Conservation (phyloP, 1,140 invertebrate genomes). For the Adoxophyes honmai region DNA sequence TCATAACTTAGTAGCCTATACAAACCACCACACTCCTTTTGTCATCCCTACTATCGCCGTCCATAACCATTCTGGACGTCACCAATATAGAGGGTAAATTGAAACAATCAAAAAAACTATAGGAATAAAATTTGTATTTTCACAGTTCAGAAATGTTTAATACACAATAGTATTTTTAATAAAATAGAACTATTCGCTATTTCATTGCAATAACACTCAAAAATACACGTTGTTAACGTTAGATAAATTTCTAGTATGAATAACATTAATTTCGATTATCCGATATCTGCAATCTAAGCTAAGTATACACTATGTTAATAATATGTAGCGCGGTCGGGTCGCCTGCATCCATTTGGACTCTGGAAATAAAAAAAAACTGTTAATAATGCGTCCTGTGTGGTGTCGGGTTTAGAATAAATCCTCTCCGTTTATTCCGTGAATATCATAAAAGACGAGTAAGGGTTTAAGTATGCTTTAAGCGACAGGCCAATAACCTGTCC, state of each 20-base stretch:
- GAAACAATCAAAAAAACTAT: constrained; percentile 55
- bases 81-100: constrained; percentile 21
- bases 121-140: constrained; percentile 74
- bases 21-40: no score
- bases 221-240: constrained; percentile 62
- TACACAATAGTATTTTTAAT: constrained; percentile 66
- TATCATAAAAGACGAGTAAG: no score
- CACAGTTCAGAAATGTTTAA: constrained; percentile 62
- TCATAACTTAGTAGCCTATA: no score
- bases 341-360: background rate
- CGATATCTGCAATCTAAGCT: constrained; percentile 23
- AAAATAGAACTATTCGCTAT: constrained; percentile 68
- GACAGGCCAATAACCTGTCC: no score
- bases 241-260: constrained; percentile 38
- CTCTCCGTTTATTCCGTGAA: no score
- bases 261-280: constrained; percentile 35
- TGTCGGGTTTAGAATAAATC: no score
- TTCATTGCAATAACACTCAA: constrained; percentile 66
- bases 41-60: no score
- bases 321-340: constrained; percentile 2
- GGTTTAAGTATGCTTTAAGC: no score
- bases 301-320: constrained; percentile 26
- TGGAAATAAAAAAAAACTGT: constrained; percentile 12
- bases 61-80: no score
- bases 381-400: background rate